Evolutionary conservation across 2,888 invertebrate species (phyloP).

Genomic region (Entomobrya multifasciata): DNA sequence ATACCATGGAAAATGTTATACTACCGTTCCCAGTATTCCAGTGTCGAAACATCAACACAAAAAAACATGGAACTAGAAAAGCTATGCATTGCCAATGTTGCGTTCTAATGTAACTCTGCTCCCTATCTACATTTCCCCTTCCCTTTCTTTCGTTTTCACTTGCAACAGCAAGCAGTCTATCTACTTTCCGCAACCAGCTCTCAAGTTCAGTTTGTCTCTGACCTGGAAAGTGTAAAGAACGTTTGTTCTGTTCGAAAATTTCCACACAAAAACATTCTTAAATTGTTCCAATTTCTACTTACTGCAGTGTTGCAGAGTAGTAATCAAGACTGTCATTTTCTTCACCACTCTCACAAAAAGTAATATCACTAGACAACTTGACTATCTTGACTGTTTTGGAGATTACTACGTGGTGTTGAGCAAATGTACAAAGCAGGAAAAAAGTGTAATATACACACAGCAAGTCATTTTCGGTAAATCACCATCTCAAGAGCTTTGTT

Average conservation of each 20-base stretch:
- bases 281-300: not conserved
- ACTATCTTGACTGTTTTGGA: not conserved
- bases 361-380: slow-evolving; percentile 10
- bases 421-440: not conserved
- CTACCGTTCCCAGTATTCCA: too few species aligned
- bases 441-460: slow-evolving; percentile 29
- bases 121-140: slow-evolving; percentile 40
- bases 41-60: too few species aligned
- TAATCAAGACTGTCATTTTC: slow-evolving; percentile 2
- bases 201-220: slow-evolving; percentile 72
- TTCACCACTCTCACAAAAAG: not conserved
- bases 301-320: slow-evolving; percentile 30
- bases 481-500: slow-evolving; percentile 39
- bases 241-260: slow-evolving; percentile 38
- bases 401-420: not conserved
- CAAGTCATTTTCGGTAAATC: slow-evolving; percentile 65
- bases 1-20: not conserved
- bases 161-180: slow-evolving; percentile 49
- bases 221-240: slow-evolving; percentile 72
- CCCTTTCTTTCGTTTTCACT: slow-evolving; percentile 5
- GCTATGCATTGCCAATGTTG: too few species aligned
- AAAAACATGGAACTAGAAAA: too few species aligned
- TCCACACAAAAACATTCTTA: slow-evolving; percentile 1
- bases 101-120: too few species aligned
- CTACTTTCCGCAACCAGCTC: slow-evolving; percentile 62